Conservation (phyloP, 2,113 vertebrate genomes). For the Casuarius casuarius region DNA sequence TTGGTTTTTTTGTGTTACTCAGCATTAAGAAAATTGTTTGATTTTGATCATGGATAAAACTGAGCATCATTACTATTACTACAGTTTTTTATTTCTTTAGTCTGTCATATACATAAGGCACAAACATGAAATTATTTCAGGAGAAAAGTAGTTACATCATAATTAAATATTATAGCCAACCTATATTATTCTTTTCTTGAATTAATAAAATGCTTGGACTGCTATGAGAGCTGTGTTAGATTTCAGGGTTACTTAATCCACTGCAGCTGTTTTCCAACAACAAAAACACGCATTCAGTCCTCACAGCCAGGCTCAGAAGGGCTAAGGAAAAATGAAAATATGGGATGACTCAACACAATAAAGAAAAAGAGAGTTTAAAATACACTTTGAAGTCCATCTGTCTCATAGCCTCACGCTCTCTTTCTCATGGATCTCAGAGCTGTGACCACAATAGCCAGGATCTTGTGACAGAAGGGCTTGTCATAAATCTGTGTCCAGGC, state of each 20-base stretch:
- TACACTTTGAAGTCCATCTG: not conserved
- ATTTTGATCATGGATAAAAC: not conserved
- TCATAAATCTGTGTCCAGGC: not conserved
- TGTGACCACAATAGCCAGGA: not conserved
- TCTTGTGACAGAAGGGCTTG: not conserved
- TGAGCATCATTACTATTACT: not conserved
- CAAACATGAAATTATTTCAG: not conserved
- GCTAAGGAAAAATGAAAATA: not conserved
- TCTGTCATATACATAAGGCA: not conserved
- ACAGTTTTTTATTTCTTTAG: not conserved
- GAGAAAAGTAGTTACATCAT: not conserved
- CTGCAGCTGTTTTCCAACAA: not conserved
- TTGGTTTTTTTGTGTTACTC: not conserved
- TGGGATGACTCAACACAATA: fast-evolving
- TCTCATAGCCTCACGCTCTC: not conserved
- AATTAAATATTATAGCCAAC: not conserved
- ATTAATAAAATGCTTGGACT: not conserved
- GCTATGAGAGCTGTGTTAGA: not conserved
- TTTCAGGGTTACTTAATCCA: not conserved
- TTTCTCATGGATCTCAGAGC: not conserved
- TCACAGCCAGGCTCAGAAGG: not conserved
- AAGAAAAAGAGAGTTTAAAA: not conserved
- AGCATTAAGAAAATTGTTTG: not conserved
- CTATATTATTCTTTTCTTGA: not conserved
- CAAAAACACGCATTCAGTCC: not conserved